phyloP scores from a whole-genome alignment of 2,888 invertebrate species.

The Deroplatys truncata region DNA sequence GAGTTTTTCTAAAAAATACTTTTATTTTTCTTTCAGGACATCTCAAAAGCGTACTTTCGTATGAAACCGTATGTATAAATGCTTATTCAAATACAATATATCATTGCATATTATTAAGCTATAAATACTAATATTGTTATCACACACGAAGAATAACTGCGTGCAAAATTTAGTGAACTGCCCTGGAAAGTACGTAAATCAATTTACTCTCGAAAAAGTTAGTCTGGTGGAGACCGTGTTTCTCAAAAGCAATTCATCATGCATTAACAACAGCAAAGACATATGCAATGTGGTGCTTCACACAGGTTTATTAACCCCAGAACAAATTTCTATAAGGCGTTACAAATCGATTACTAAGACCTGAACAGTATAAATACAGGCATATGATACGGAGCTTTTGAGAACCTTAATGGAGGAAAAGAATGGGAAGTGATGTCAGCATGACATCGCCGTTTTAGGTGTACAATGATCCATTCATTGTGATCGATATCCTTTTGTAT shows the following conservation, averaged over 20 bases:
- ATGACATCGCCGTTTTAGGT: background rate
- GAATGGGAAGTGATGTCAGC: background rate
- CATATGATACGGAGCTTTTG: background rate
- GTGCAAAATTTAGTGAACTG: too few species aligned
- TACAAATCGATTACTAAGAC: background rate
- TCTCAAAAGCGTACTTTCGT: too few species aligned
- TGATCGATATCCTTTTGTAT: background rate
- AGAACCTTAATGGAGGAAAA: background rate
- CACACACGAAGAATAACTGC: too few species aligned
- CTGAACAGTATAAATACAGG: background rate
- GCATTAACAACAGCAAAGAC: background rate
- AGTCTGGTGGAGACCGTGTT: background rate
- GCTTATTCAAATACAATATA: too few species aligned
- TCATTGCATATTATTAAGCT: too few species aligned
- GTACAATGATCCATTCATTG: background rate
- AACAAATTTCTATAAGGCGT: background rate
- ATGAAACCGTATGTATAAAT: too few species aligned
- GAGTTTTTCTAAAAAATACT: too few species aligned
- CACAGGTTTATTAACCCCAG: background rate
- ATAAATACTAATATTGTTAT: too few species aligned
- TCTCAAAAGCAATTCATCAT: background rate
- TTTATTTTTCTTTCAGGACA: too few species aligned
- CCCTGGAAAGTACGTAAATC: too few species aligned
- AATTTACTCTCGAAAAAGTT: background rate
- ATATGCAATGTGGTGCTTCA: background rate